Conservation (phyloP, 2,113 vertebrate species). For the Herpetotheres cachinnans region DNA sequence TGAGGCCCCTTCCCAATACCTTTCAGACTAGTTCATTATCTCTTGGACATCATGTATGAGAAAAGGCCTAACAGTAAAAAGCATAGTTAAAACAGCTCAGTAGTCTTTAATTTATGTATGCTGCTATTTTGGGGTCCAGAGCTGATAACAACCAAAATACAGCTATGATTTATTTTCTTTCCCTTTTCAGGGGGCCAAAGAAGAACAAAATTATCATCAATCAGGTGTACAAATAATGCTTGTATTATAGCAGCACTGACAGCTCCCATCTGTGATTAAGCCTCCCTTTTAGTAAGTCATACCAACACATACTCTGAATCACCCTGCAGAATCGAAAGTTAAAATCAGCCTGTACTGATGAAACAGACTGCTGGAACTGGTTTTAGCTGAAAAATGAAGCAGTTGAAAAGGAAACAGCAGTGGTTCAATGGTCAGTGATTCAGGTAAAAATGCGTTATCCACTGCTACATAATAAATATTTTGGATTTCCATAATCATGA, state of each 20-base stretch:
- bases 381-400: background rate
- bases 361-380: background rate
- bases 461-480: background rate
- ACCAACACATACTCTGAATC: background rate
- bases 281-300: background rate
- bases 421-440: background rate
- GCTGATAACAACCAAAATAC: background rate
- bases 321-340: background rate
- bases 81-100: background rate
- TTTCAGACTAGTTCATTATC: background rate
- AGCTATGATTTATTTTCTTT: background rate
- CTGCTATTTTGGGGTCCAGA: background rate
- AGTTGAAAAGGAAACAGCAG: background rate
- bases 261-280: background rate
- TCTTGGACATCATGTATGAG: background rate
- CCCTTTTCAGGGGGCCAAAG: background rate
- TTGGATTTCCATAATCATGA: background rate
- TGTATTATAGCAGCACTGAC: background rate
- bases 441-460: background rate
- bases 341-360: background rate
- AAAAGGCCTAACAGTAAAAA: background rate
- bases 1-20: background rate
- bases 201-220: background rate
- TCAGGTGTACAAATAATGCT: background rate
- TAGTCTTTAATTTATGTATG: background rate